These are phyloP conservation scores for Glaucopsyche alexis DNA, from an alignment of 2,888 invertebrate species.

Conservation along the genomic window DNA sequence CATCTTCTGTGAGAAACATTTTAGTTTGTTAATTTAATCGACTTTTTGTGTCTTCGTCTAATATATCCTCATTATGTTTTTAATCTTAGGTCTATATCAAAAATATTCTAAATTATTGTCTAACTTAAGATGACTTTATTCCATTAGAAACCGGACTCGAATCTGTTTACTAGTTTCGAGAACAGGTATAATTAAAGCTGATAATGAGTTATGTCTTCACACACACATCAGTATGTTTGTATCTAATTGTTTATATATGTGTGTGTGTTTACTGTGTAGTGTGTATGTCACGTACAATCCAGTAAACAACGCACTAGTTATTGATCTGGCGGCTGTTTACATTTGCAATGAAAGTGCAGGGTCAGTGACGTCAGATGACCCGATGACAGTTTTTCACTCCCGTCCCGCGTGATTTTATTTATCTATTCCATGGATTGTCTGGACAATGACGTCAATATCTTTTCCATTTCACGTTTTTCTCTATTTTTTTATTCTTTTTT, in stretches of 20 bases:
- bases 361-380: slow-evolving; percentile 29
- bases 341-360: slow-evolving; percentile 25
- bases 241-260: background rate
- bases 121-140: background rate
- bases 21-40: too few relatives aligned
- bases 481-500: background rate
- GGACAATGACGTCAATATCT: background rate
- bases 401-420: slow-evolving; percentile 14
- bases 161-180: slow-evolving; percentile 18
- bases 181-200: background rate
- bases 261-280: background rate
- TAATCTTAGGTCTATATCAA: background rate
- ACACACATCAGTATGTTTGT: background rate
- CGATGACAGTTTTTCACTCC: slow-evolving; percentile 16
- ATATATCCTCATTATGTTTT: background rate
- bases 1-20: too few relatives aligned
- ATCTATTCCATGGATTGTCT: background rate
- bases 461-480: background rate
- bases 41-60: too few relatives aligned
- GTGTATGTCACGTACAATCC: background rate
- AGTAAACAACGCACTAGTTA: slow-evolving; percentile 1
- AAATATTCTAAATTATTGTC: background rate
- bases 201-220: background rate
- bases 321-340: slow-evolving; percentile 10
- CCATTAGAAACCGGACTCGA: background rate